Evolutionary conservation across 2,888 invertebrate genomes (phyloP).

Genomic region (Drosophila setosimentum): DNA sequence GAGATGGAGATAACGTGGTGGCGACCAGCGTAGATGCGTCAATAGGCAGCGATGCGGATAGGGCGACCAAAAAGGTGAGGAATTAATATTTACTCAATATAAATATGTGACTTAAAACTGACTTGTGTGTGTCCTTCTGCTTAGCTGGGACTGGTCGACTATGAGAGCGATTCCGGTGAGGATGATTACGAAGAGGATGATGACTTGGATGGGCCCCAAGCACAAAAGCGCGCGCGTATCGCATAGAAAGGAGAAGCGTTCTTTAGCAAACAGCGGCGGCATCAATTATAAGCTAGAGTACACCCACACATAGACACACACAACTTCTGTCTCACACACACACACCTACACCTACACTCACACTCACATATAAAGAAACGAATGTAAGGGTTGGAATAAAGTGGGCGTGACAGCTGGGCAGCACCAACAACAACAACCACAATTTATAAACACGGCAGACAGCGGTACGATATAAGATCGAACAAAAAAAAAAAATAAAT

Average conservation of each 20-base stretch:
- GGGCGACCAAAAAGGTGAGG: conserved; percentile 66
- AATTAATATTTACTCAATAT: not conserved
- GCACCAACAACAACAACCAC: conserved; percentile 44
- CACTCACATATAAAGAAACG: conserved; percentile 45
- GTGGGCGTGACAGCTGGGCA: conserved; percentile 36
- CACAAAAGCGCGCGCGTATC: conserved; percentile 85
- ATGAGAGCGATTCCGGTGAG: conserved; percentile 98
- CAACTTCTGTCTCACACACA: conserved; percentile 25
- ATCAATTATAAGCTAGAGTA: conserved; percentile 72
- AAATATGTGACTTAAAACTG: not conserved
- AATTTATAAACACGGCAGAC: conserved; percentile 41
- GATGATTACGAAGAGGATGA: conserved; percentile 91
- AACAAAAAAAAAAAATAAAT: conserved; percentile 59
- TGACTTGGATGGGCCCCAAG: conserved; percentile 82
- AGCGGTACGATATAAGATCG: conserved; percentile 69
- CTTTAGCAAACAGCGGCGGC: conserved; percentile 49
- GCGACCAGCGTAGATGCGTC: conserved; percentile 37
- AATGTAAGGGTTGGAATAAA: conserved; percentile 57
- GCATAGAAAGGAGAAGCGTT: conserved; percentile 81
- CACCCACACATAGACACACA: conserved; percentile 54
- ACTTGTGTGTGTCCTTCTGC: conserved; percentile 1
- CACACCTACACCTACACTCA: conserved; percentile 19
- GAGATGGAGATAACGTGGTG: conserved; percentile 27
- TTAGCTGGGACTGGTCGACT: conserved; percentile 95
- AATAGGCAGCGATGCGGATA: conserved; percentile 53